Base-by-base conservation (phyloP, 2,113 vertebrate genomes). In the Dicaeum eximium region DNA sequence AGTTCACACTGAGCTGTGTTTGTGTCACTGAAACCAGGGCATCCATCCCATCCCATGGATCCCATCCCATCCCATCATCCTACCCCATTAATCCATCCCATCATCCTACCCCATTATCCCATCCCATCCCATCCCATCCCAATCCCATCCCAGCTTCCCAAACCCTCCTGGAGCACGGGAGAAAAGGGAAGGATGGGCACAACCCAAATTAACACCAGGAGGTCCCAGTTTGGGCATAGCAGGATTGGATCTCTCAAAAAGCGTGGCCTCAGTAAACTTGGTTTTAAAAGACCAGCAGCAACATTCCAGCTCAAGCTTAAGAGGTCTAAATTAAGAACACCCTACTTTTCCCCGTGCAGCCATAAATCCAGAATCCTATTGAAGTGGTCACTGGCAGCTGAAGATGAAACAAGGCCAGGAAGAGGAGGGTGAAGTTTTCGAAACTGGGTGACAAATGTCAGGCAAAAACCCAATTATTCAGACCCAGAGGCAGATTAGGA, bases 351-450 rank as follows among this genome's bases (percentile, higher is more conserved):
- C 69, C 15, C 13, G 1, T 38, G 72, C 89, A 88, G 83, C 77
- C 80, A 66, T 71, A 95, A 95, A 89, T 70, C 83, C 88, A 91
- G 86, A 83, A 94, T 94, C 75, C 88, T 84, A 89, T 90, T 88
- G 80, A 91, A 86, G 65, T 79, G 77, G 84, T 30, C 89, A 44
- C 9, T 81, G 74, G 81, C 70, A 96, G 65, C 86, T 56, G 61
- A 10, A 62, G 48, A 64, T 48, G 57, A 91, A 94, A 91, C 33
- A 58, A 81, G 80, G 90, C 51, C 33, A 37, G 53, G 25, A 71
- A 80, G 42, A 78, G 79, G 75, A 92, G 30, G 62, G 15, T 60
- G 45, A 78, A 67, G 48, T 66, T 77, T 83, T 44, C 27, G 19
- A 61, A 84, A 53, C 24, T 14, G 44, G 17, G 80, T 65, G 82